Percentiles rank a stretch among this genome's conserved stretches.
phyloP scores from a whole-genome alignment of 2,797 vertebrate genomes.

The Orientallactaga sibirica region DNA sequence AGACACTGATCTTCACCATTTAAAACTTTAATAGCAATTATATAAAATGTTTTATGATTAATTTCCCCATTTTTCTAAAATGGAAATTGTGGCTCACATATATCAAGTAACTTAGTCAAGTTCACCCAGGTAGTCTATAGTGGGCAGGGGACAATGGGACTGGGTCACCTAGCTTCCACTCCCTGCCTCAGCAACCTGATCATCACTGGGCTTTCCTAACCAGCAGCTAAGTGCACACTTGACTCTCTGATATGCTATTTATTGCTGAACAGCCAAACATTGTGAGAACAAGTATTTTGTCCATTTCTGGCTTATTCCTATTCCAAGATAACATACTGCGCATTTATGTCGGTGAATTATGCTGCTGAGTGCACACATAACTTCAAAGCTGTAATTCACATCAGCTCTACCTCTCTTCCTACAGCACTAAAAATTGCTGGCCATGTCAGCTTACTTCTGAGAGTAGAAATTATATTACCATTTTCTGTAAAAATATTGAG shows the following conservation, averaged over 20 bases:
- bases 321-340: background rate
- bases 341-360: slow-evolving; percentile 33
- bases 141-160: background rate
- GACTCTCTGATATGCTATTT: slow-evolving; percentile 43
- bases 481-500: slow-evolving; percentile 81
- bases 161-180: background rate
- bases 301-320: slow-evolving; percentile 45
- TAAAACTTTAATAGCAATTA: background rate
- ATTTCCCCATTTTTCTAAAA: background rate
- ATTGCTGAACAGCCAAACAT: background rate
- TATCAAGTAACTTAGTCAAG: background rate
- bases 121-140: background rate
- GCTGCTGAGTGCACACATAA: background rate
- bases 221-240: background rate
- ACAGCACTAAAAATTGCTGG: slow-evolving; percentile 69
- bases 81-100: background rate
- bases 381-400: slow-evolving; percentile 62
- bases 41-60: background rate
- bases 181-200: background rate
- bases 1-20: background rate
- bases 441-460: slow-evolving; percentile 47
- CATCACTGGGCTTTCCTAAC: background rate
- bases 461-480: slow-evolving; percentile 59
- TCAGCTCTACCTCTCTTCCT: slow-evolving; percentile 17
- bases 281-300: slow-evolving; percentile 56